Conservation (phyloP, 2,888 invertebrate genomes). For the Dryomyza anilis region DNA sequence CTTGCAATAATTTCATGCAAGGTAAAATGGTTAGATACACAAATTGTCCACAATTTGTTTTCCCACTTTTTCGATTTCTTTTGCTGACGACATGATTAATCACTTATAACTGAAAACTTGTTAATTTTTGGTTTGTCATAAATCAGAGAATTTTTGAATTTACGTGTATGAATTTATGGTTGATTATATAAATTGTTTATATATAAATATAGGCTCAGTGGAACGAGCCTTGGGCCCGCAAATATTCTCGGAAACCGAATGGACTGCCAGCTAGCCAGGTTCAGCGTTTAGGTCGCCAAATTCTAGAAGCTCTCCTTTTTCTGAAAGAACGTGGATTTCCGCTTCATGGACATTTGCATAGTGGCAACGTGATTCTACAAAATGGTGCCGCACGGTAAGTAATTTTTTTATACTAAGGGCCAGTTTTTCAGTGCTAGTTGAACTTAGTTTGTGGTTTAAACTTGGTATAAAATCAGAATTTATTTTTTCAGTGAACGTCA, state of each 20-base stretch:
- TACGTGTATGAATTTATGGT: too few species aligned
- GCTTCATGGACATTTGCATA: constrained; percentile 83
- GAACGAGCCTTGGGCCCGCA: constrained; percentile 79
- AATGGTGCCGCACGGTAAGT: constrained; percentile 86
- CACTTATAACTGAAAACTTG: too few species aligned
- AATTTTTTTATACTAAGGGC: not conserved
- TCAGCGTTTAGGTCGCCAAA: constrained; percentile 84
- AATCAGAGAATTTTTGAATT: too few species aligned
- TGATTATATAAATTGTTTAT: constrained; percentile 15
- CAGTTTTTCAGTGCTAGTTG: too few species aligned
- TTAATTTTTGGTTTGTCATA: too few species aligned
- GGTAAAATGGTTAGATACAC: too few species aligned
- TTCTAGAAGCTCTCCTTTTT: constrained; percentile 84
- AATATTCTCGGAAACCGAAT: constrained; percentile 72
- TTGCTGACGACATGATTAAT: too few species aligned
- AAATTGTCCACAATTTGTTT: too few species aligned
- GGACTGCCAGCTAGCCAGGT: constrained; percentile 80
- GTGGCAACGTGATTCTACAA: constrained; percentile 89
- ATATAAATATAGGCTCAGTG: constrained; percentile 69
- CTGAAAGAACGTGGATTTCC: constrained; percentile 86
- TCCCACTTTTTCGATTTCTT: too few species aligned
- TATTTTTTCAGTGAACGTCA: not conserved
- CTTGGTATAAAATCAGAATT: too few species aligned
- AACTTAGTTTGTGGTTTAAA: too few species aligned
- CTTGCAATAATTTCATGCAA: too few species aligned